Evolutionary conservation across 2,113 vertebrate species (phyloP).

Genomic region (Ochotona curzoniae): DNA sequence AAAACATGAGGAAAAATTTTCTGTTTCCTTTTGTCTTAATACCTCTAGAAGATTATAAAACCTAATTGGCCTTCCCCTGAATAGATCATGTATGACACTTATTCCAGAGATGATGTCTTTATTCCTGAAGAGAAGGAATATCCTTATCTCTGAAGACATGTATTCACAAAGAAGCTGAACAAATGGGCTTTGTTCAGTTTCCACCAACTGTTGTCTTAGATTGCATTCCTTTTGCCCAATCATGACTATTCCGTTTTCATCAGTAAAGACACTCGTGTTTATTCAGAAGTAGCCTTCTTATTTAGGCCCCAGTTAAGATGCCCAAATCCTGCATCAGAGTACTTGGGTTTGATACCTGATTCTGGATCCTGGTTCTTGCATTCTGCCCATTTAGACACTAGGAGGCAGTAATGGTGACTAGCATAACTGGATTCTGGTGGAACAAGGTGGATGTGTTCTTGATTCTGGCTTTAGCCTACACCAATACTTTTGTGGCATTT

Average conservation of each 20-base stretch:
- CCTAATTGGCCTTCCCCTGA: not conserved
- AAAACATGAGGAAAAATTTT: not conserved
- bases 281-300: too few species aligned
- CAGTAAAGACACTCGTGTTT: not conserved
- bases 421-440: too few species aligned
- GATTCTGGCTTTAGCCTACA: too few species aligned
- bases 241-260: not conserved
- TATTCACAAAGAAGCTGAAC: not conserved
- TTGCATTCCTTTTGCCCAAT: not conserved
- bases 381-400: too few species aligned
- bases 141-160: not conserved
- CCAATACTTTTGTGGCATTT: too few species aligned
- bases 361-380: too few species aligned
- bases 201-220: not conserved
- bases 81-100: not conserved
- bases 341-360: too few species aligned
- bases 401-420: too few species aligned
- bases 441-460: too few species aligned
- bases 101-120: not conserved
- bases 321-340: too few species aligned
- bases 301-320: too few species aligned
- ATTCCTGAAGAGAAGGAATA: not conserved
- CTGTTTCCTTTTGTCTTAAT: not conserved
- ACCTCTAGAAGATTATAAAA: not conserved
- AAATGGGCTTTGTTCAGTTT: not conserved